Conservation (phyloP, 2,888 invertebrate species). For the Chromoteleia sp. region DNA sequence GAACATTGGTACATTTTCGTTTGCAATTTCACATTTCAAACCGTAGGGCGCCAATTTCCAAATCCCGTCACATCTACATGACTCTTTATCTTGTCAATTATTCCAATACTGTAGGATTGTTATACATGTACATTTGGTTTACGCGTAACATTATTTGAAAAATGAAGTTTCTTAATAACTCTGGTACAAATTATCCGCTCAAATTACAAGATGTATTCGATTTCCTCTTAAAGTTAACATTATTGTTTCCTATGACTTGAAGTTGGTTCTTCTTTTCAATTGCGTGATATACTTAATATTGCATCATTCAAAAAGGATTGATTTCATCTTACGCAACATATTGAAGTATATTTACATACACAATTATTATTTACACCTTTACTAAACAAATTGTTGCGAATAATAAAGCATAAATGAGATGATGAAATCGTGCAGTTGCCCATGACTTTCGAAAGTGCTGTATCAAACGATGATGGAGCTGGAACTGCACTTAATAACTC, state of each 20-base stretch:
- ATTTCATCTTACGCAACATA: no score
- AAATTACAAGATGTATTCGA: not conserved
- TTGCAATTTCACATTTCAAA: slow-evolving; percentile 10
- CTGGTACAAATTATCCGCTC: not conserved
- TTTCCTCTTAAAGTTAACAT: not conserved
- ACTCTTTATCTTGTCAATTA: slow-evolving; percentile 11
- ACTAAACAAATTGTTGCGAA: slow-evolving; percentile 7
- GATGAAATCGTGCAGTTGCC: slow-evolving; percentile 15
- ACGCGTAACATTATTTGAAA: not conserved
- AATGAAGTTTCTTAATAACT: not conserved
- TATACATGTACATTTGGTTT: not conserved
- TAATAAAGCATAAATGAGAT: not conserved
- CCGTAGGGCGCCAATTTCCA: slow-evolving; percentile 9
- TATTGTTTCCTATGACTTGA: not conserved
- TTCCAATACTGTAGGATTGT: not conserved
- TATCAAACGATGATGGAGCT: not conserved
- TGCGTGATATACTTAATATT: not conserved
- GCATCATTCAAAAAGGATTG: no score
- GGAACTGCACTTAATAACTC: not conserved
- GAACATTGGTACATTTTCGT: slow-evolving; percentile 7
- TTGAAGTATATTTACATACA: not conserved
- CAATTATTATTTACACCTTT: slow-evolving; percentile 1
- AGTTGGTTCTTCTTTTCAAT: not conserved
- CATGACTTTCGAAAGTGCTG: not conserved
- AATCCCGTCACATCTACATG: not conserved